Percentiles rank a stretch among this genome's conserved stretches.
phyloP scores from a whole-genome alignment of 2,113 vertebrate genomes.

The Myotis lucifugus region DNA sequence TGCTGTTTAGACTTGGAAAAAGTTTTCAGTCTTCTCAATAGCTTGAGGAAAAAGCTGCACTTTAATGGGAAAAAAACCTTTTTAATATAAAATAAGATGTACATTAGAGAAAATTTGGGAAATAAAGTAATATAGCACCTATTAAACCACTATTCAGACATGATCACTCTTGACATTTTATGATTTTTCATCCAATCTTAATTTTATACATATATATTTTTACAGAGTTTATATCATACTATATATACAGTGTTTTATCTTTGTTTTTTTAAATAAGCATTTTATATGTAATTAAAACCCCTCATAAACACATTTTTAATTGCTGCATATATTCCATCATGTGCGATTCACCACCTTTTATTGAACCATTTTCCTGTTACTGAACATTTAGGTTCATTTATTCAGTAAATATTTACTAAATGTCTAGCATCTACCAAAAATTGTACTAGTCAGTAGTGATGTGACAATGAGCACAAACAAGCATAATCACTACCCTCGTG shows the following conservation, averaged over 20 bases:
- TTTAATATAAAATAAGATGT: not conserved
- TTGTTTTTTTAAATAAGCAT: not conserved
- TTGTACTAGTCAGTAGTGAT: not conserved
- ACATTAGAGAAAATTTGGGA: not conserved
- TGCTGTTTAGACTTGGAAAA: not conserved
- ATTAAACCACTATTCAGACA: not conserved
- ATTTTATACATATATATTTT: not conserved
- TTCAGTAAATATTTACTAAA: not conserved
- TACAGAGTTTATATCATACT: not conserved
- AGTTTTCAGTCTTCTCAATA: not conserved
- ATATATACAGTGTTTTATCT: not conserved
- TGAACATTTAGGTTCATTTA: not conserved
- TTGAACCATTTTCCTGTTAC: not conserved
- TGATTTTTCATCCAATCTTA: not conserved
- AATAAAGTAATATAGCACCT: not conserved
- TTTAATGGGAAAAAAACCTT: not conserved
- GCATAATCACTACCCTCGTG: not conserved
- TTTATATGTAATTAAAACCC: not conserved
- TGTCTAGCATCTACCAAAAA: not conserved
- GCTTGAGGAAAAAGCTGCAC: not conserved
- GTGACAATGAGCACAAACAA: not conserved
- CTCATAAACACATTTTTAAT: not conserved
- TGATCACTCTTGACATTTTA: not conserved
- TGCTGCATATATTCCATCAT: not conserved
- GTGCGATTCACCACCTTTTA: not conserved